Evolutionary conservation across 53 echinoderm and acorn worm species (phyloP).

Genomic region (Hippasteria phrygiana): DNA sequence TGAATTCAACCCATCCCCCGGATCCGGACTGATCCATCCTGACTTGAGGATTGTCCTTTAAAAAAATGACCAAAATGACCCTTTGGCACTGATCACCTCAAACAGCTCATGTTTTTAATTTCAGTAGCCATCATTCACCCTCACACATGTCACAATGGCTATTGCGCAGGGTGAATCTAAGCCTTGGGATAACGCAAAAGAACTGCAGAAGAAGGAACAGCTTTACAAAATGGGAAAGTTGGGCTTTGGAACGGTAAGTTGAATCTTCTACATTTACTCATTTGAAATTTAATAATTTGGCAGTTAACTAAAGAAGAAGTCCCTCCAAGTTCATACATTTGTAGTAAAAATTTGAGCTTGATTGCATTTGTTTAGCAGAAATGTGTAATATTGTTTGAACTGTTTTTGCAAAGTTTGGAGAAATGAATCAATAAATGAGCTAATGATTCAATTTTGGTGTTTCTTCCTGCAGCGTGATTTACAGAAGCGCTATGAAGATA

Average conservation of each 20-base stretch:
- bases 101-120: not conserved
- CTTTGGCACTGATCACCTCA: not conserved
- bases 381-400: too few species aligned
- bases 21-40: too few species aligned
- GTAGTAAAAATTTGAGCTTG: too few species aligned
- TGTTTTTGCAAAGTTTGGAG: too few species aligned
- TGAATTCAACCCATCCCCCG: too few species aligned
- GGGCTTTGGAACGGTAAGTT: conserved; percentile 83
- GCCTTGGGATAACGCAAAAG: not conserved
- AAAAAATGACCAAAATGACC: not conserved
- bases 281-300: not conserved
- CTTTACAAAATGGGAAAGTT: conserved; percentile 75
- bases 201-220: conserved; percentile 57
- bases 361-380: too few species aligned
- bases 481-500: conserved; percentile 94
- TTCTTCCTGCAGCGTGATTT: conserved; percentile 77
- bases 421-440: not conserved
- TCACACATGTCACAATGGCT: conserved; percentile 44
- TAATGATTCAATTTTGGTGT: not conserved
- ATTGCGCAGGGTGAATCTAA: conserved; percentile 9
- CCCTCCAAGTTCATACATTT: not conserved
- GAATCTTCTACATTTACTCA: not conserved
- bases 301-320: not conserved
- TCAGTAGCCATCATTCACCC: not conserved
- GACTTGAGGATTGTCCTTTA: too few species aligned